Evolutionary conservation across 2,113 vertebrate species (phyloP).

Genomic region (Forbesichthys agassizii): DNA sequence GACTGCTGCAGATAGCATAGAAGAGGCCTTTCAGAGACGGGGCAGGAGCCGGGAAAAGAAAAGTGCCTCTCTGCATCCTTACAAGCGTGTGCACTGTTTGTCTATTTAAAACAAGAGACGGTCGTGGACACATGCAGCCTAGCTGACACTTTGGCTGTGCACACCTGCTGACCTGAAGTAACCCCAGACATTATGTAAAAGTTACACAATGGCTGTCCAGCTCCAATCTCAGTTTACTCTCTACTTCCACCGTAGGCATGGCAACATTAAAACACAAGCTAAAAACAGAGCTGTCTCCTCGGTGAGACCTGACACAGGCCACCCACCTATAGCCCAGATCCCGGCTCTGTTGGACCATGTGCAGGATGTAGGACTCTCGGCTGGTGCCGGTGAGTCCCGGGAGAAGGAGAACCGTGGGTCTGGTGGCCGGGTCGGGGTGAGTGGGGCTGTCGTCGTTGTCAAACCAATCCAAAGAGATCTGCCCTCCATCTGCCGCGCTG

Average conservation of each 20-base stretch:
- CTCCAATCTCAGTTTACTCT: not conserved
- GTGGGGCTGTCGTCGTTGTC: conserved; percentile 85
- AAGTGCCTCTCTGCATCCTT: conserved; percentile 63
- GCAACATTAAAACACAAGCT: not conserved
- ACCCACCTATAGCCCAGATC: conserved; percentile 93
- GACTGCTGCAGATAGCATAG: conserved; percentile 52
- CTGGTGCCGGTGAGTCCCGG: conserved; percentile 97
- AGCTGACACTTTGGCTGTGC: conserved; percentile 37
- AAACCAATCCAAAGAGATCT: conserved; percentile 98
- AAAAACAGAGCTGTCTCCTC: not conserved
- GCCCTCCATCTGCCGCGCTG: conserved; percentile 95
- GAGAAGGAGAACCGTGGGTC: conserved; percentile 90
- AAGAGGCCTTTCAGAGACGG: conserved; percentile 6
- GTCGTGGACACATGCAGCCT: conserved; percentile 36
- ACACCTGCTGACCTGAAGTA: conserved; percentile 46
- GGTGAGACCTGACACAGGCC: conserved; percentile 28
- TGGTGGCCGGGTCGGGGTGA: conserved; percentile 81
- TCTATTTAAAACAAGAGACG: conserved; percentile 49
- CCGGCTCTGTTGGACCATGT: conserved; percentile 94
- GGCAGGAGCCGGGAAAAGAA: conserved; percentile 10
- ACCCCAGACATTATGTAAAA: conserved; percentile 38
- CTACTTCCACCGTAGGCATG: not conserved
- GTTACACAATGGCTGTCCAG: conserved; percentile 1
- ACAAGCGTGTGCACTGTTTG: conserved; percentile 50
- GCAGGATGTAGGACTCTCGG: conserved; percentile 96